A percentile compares a stretch with the other conserved stretches of the same genome.
Conservation (phyloP, 2,113 vertebrate species). For the Daphoenositta chrysoptera region DNA sequence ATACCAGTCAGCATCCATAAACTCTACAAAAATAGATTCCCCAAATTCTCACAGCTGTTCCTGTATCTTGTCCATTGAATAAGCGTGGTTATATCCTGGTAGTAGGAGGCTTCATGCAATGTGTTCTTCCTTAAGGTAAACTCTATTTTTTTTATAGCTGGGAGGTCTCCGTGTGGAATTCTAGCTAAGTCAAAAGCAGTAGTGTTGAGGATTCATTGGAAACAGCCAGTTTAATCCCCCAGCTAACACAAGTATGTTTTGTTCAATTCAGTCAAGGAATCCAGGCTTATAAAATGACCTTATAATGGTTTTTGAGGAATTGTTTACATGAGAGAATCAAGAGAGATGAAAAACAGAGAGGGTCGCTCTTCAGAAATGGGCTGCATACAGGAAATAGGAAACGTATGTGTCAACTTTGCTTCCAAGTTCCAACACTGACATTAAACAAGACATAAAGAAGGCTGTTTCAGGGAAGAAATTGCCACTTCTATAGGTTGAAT, state of each 20-base stretch:
- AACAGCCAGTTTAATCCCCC: constrained; percentile 5
- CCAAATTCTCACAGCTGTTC: background rate
- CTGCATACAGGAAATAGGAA: constrained; percentile 41
- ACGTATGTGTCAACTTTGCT: constrained; percentile 15
- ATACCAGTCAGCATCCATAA: background rate
- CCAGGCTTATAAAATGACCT: background rate
- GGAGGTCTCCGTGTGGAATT: background rate
- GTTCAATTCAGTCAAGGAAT: constrained; percentile 2
- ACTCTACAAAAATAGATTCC: background rate
- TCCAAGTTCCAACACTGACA: constrained; percentile 4
- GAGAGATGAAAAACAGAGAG: constrained; percentile 29
- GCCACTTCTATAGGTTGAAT: background rate
- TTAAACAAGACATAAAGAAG: background rate
- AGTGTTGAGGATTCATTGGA: background rate
- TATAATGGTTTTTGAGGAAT: constrained; percentile 47
- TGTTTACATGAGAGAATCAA: constrained; percentile 24
- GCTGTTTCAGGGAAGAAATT: background rate
- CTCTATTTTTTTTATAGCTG: background rate
- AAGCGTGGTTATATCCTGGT: background rate
- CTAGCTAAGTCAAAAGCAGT: constrained; percentile 18
- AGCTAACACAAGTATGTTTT: background rate
- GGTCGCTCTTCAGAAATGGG: background rate
- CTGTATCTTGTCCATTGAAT: background rate
- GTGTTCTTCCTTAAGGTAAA: background rate
- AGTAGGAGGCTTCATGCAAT: background rate